phyloP scores from a whole-genome alignment of 2,888 invertebrate species.

The Eumerus sabulonum region DNA sequence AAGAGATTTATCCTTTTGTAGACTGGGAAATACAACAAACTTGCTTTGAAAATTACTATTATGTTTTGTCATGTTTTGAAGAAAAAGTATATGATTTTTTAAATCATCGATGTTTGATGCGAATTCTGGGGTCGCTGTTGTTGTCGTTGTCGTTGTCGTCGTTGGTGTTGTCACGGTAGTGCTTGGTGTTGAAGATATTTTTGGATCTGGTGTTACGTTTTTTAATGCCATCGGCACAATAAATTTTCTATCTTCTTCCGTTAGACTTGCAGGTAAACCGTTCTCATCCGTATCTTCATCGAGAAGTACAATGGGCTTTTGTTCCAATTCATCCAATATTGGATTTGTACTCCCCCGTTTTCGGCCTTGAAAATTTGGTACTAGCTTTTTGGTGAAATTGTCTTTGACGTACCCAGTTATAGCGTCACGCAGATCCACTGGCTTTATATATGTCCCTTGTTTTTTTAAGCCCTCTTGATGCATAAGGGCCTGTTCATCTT shows the following conservation, averaged over 20 bases:
- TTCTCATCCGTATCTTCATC: conserved; percentile 78
- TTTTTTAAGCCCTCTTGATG: conserved; percentile 78
- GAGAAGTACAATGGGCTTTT: conserved; percentile 77
- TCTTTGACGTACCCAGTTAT: conserved; percentile 77
- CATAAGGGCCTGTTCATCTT: conserved; percentile 78
- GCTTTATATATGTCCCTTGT: conserved; percentile 77
- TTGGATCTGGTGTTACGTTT: conserved; percentile 76
- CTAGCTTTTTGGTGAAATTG: conserved; percentile 76
- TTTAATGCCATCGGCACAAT: conserved; percentile 79
- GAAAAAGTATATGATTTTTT: conserved; percentile 78
- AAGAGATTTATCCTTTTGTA: conserved; percentile 74
- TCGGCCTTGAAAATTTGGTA: conserved; percentile 69
- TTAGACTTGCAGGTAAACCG: conserved; percentile 76
- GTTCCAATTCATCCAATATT: conserved; percentile 78
- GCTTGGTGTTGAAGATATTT: conserved; percentile 69
- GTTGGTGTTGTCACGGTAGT: conserved; percentile 70
- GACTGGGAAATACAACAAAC: conserved; percentile 78
- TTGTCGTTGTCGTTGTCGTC: conserved; percentile 71
- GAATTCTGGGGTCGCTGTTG: conserved; percentile 71
- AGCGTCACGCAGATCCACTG: conserved; percentile 77
- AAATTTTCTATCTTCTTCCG: conserved; percentile 78
- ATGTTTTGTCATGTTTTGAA: conserved; percentile 78
- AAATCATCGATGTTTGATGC: conserved; percentile 78
- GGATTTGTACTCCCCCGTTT: conserved; percentile 73
- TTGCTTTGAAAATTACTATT: conserved; percentile 78